Conservation (phyloP, 2,888 invertebrate genomes). For the Pseudococcus longispinus region DNA sequence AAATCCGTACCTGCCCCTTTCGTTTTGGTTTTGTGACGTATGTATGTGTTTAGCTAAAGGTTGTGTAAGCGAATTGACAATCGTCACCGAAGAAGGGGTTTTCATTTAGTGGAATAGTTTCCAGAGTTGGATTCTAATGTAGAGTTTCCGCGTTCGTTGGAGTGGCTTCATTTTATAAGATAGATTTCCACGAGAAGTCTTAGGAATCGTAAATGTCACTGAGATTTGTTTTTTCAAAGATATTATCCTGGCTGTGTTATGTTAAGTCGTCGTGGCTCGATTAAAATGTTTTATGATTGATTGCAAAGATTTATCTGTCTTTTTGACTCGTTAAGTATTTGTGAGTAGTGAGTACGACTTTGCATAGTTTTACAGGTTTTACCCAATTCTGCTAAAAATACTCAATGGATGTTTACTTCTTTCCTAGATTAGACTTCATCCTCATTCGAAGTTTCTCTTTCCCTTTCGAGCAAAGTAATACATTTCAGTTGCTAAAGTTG, state of each 20-base stretch:
- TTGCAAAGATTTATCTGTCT: too few relatives aligned
- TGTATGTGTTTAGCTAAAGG: neutral
- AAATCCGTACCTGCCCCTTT: neutral
- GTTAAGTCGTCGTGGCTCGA: neutral
- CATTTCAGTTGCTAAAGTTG: too few relatives aligned
- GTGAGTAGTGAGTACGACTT: too few relatives aligned
- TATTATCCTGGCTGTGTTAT: neutral
- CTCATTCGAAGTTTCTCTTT: too few relatives aligned
- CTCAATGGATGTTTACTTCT: too few relatives aligned
- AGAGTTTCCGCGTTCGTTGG: neutral
- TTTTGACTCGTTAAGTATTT: too few relatives aligned
- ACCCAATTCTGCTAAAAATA: too few relatives aligned
- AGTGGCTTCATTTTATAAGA: neutral
- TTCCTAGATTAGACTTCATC: too few relatives aligned
- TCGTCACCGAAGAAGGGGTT: neutral
- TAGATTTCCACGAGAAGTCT: too few relatives aligned
- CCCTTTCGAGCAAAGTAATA: too few relatives aligned
- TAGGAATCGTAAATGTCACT: neutral
- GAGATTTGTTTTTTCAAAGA: neutral
- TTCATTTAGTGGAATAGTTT: conserved; percentile 1
- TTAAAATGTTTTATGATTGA: neutral
- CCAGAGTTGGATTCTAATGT: neutral
- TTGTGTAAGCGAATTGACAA: neutral
- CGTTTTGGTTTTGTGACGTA: neutral
- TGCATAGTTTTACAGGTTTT: too few relatives aligned